phyloP scores from a whole-genome alignment of 1,140 invertebrate genomes.

The Drosophila saltans region DNA sequence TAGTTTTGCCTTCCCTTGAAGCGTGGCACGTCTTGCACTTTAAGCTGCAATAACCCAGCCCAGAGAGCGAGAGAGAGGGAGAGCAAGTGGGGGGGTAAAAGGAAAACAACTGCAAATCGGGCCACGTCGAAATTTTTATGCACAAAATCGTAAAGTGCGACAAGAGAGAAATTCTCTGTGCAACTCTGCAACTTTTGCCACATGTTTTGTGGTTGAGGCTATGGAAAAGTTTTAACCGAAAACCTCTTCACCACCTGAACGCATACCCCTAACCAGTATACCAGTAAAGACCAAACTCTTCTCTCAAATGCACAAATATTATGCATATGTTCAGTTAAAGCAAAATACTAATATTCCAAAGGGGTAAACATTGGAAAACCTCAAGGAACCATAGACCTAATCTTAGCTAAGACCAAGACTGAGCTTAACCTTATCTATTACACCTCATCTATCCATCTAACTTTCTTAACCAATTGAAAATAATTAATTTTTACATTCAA shows the following conservation, averaged over 20 bases:
- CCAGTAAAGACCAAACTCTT: neutral
- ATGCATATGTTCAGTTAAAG: slow-evolving; percentile 57
- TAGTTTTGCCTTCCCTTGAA: slow-evolving; percentile 21
- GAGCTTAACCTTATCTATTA: no score
- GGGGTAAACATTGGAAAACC: no score
- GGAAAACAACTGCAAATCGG: slow-evolving; percentile 50
- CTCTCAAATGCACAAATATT: slow-evolving; percentile 31
- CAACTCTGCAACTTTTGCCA: slow-evolving; percentile 55
- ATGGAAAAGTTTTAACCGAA: slow-evolving; percentile 40
- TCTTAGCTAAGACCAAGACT: no score
- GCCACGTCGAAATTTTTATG: slow-evolving; percentile 60
- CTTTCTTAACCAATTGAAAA: no score
- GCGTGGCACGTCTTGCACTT: slow-evolving; percentile 66
- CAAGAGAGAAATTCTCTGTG: slow-evolving; percentile 17
- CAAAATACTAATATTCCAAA: neutral
- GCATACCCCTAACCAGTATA: neutral
- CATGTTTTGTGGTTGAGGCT: slow-evolving; percentile 59
- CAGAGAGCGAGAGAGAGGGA: slow-evolving; percentile 27
- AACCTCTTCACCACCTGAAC: slow-evolving; percentile 11
- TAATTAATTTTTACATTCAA: no score
- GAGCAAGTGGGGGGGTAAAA: neutral
- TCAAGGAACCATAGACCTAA: no score
- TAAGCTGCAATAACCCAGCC: slow-evolving; percentile 61
- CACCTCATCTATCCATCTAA: no score
- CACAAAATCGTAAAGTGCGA: slow-evolving; percentile 49